Conservation (phyloP, 2,888 invertebrate genomes). For the Machimus atricapillus region DNA sequence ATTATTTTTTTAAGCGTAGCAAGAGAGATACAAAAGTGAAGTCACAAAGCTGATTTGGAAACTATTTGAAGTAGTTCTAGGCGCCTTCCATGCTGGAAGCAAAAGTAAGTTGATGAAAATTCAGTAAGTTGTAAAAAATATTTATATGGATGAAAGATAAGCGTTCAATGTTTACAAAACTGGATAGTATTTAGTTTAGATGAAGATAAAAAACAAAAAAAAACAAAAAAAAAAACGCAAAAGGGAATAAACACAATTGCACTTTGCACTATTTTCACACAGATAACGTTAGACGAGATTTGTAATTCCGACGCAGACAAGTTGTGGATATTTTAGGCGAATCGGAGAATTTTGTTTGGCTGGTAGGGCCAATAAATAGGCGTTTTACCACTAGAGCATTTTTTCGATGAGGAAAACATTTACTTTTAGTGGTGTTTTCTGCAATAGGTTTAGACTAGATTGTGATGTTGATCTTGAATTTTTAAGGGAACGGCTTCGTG, state of each 20-base stretch:
- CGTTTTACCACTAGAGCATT: background rate
- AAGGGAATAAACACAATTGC: constrained; percentile 21
- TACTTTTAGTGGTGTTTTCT: background rate
- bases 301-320: background rate
- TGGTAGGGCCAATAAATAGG: background rate
- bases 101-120: constrained; percentile 16
- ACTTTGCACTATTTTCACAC: constrained; percentile 42
- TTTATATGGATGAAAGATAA: constrained; percentile 36
- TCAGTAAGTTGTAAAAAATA: constrained; percentile 44
- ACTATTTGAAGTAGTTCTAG: constrained; percentile 21
- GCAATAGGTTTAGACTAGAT: constrained; percentile 9
- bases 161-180: constrained; percentile 29
- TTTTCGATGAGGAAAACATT: background rate
- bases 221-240: constrained; percentile 15
- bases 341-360: background rate
- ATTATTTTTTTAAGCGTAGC: constrained; percentile 14
- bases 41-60: constrained; percentile 29
- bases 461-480: constrained; percentile 10
- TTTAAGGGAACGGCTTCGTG: background rate
- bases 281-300: constrained; percentile 7
- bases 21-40: constrained; percentile 7
- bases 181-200: constrained; percentile 8
- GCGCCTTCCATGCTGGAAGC: background rate
- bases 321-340: constrained; percentile 4
- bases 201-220: background rate